Base-by-base conservation (phyloP, 2,113 vertebrate genomes). In the Ursus arctos region DNA sequence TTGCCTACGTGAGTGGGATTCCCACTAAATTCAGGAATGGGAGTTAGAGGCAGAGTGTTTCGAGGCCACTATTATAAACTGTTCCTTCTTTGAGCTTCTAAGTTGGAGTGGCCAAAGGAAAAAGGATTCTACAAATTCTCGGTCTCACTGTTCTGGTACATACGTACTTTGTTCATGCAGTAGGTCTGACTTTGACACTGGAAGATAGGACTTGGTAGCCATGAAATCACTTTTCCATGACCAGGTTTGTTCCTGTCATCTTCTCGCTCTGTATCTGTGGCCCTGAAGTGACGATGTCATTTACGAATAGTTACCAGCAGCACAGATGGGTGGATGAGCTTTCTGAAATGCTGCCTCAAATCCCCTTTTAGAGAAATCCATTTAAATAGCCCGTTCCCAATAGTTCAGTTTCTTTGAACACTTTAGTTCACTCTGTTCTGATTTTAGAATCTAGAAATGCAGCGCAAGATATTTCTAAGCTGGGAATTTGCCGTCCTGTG, bases 371-470 rank as follows among this genome's bases (percentile, higher is more conserved):
- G 28, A 93, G 89, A 71, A 90, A 51, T 12, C 53, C 74, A 83
- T 71, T 89, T 71, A 69, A 7, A 53, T 21, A 21, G 1, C 51
- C 57, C 14, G 2, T 79, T 83, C 79, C 81, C 79, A 21, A 4
- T 18, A 77, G 36, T 61, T 84, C 28, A 2, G 4, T 55, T 53
- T 57, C 61, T 86, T 67, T 57, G 67, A 88, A 36, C 11, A 51
- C 24, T 77, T 57, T 16, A 28, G 51, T 49, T 87, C 26, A 14
- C 69, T 92, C 43, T 53, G n/a, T 85, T 92, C 83, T 91, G 86
- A 87, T 92, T 90, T 97, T 94, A 84, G 74, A 77, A 96, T 72
- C 84, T 77, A 89, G 89, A 96, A 88, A 40, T 71, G 80, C 84
- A 89, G n/a, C 0, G 1, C 43, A 85, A 96, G 83, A 76, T 72